phyloP scores from a whole-genome alignment of 2,888 invertebrate genomes.

The Drosophila pseudotakahashii region DNA sequence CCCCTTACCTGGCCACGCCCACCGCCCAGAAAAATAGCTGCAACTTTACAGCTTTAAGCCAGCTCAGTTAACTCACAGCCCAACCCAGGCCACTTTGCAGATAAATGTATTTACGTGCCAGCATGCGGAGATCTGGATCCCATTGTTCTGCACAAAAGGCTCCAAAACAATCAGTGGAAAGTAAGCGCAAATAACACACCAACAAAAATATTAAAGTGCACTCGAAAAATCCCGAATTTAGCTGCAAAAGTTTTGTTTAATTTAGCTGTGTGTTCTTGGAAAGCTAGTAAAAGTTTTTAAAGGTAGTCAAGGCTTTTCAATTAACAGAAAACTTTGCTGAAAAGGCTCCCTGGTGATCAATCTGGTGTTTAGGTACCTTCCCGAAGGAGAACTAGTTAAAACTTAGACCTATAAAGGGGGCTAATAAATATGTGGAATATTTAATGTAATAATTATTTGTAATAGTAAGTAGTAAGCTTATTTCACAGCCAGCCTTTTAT shows the following conservation, averaged over 20 bases:
- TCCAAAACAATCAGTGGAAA: conserved; percentile 18
- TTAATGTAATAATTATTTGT: not conserved
- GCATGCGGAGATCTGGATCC: not conserved
- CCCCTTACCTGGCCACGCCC: conserved; percentile 28
- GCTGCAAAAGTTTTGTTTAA: not conserved
- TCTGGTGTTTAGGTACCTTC: not conserved
- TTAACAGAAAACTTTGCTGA: not conserved
- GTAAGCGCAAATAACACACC: not conserved
- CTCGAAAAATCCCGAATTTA: not conserved
- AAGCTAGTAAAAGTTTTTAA: not conserved
- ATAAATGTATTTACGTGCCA: conserved; percentile 9
- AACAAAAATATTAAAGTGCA: conserved; percentile 1
- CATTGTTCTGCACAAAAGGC: conserved; percentile 15
- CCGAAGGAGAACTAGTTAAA: not conserved
- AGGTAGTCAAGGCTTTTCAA: not conserved
- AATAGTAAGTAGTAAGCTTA: not conserved
- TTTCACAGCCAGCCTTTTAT: not conserved
- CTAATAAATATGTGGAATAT: not conserved
- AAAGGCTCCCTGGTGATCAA: not conserved
- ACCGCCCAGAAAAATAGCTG: conserved; percentile 19
- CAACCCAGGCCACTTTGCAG: conserved; percentile 11
- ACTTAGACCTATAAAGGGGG: not conserved
- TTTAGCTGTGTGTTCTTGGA: not conserved
- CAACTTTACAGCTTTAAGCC: conserved; percentile 8
- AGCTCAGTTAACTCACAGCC: not conserved